Evolutionary conservation across 2,797 vertebrate species (phyloP), one percentile per base, ranked within the genome.

Genomic region (Sphenopsis melanotis): DNA sequence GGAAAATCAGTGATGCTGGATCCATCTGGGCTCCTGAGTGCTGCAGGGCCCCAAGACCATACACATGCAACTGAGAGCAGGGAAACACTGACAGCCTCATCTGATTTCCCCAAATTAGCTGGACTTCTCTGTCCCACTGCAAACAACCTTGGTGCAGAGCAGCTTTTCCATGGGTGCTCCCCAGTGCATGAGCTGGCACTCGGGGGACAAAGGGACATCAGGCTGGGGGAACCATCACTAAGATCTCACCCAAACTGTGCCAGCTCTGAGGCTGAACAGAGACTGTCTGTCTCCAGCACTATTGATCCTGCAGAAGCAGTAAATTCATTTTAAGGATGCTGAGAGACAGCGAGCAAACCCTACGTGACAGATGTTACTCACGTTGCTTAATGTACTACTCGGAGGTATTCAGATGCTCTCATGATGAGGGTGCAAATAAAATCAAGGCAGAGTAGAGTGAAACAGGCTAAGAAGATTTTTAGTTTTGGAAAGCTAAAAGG

Each of bases 241-340:
- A 20, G 42, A 42, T 87, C 32, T 94, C 53, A 60, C 4, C 2
- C 15, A 24, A 23, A n/a, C 15, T 30, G 36, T 71, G 65, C 78
- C 82, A 53, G 27, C 39, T 50, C 65, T 6, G 2, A 66, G 44
- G 37, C 47, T 91, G 22, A 83, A 17, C 23, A 88, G 76, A 93
- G 69, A 86, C 89, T 1, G 6, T 30, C 84, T 94, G 94, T 56
- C 95, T 91, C 87, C 91, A 70, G 63, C 2, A 1, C 47, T 91
- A 95, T 83, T 0, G 91, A 94, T 94, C 84, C 85, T 90, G 59
- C 22, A 26, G 5, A 15, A 83, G 47, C 79, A 66, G 70, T 94
- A 94, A 94, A 97, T 93, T 96, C 83, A 87, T 92, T 95, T 86
- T 90, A 83, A 96, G 83, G 94, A 86, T 82, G 84, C 82, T 88